Base-by-base conservation (phyloP, 2,113 vertebrate species). In the Myotis yumanensis region DNA sequence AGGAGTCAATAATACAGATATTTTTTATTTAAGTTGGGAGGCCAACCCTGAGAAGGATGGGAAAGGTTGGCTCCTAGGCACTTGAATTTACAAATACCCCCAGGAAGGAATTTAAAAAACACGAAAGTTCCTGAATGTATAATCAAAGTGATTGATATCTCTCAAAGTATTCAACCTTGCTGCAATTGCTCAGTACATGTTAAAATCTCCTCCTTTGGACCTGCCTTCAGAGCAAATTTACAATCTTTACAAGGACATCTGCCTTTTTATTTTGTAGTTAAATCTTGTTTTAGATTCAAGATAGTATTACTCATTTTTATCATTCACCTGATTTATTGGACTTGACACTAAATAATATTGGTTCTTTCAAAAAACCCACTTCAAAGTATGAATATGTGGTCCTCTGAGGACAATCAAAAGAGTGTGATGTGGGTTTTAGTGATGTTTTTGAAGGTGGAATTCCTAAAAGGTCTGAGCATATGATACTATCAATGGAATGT, bases 231-330 rank as follows among this genome's bases (percentile, higher is more conserved):
- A 76, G 57, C 48, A 64, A 88, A 80, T 85, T 77, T 75, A n/a
- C 7, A 54, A 4, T 77, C 81, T 94, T 82, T 43, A 77, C 79
- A 90, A 96, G 89, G 86, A 80, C 89, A 95, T 86, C 28, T 82
- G 86, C 79, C 77, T 94, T 86, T 95, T 96, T 91, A 94, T 86
- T 95, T 96, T 86, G 73, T 64, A 86, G 82, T 86, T 92, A 91
- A 96, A 76, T 91, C 73, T 94, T 17, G 7, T 85, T 96, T 94
- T 86, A 79, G 48, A 96, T 72, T 94, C 62, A 69, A 40, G 66
- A 85, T 72, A 4, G 7, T 86, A 40, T 95, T 89, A 66, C 64
- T 83, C 35, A 83, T 7, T 92, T 95, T 96, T 90, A 90, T 80
- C 69, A 46, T 87, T 89, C 54, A 94, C 46, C 48, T 85, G 77